Percentiles rank a stretch among this genome's conserved stretches.
Evolutionary conservation across 1,140 invertebrate genomes (phyloP).

Genomic region (Hyles euphorbiae): DNA sequence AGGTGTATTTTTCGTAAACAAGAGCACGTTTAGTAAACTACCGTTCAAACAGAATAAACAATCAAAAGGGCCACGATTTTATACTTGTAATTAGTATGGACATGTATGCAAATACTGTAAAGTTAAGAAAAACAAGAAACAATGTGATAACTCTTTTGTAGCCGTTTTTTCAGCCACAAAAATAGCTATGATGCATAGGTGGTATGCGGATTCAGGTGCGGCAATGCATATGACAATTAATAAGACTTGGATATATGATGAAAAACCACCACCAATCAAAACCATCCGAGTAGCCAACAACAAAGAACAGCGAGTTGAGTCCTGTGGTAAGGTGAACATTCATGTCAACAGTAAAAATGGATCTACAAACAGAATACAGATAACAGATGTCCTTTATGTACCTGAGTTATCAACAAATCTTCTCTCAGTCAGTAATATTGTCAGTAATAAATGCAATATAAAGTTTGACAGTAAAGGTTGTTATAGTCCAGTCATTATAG

Average conservation of each 20-base stretch:
- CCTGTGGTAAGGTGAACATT: slow-evolving; percentile 23
- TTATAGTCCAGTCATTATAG: too few species aligned
- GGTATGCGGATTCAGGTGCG: slow-evolving; percentile 5
- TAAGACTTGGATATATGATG: background rate
- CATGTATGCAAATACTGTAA: slow-evolving; percentile 24
- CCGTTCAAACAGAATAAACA: slow-evolving; percentile 12
- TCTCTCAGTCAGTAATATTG: slow-evolving; percentile 40
- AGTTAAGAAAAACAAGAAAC: slow-evolving; percentile 14
- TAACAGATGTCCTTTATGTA: slow-evolving; percentile 38
- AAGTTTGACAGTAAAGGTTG: too few species aligned
- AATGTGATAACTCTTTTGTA: too few species aligned
- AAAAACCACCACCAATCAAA: slow-evolving; percentile 12
- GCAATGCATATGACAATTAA: slow-evolving; percentile 12
- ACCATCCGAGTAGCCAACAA: slow-evolving; percentile 31
- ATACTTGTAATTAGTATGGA: slow-evolving; percentile 23
- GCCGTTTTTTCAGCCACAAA: too few species aligned
- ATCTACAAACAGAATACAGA: slow-evolving; percentile 13
- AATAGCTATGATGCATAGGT: too few species aligned
- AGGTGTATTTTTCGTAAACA: slow-evolving; percentile 24
- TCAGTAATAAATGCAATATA: background rate
- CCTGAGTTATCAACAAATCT: slow-evolving; percentile 34
- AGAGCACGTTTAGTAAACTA: slow-evolving; percentile 21
- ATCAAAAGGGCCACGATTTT: slow-evolving; percentile 21
- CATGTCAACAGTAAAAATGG: slow-evolving; percentile 16
- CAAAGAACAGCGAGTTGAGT: slow-evolving; percentile 20